Conservation (phyloP, 2,888 invertebrate species). For the Xestobium rufovillosum region DNA sequence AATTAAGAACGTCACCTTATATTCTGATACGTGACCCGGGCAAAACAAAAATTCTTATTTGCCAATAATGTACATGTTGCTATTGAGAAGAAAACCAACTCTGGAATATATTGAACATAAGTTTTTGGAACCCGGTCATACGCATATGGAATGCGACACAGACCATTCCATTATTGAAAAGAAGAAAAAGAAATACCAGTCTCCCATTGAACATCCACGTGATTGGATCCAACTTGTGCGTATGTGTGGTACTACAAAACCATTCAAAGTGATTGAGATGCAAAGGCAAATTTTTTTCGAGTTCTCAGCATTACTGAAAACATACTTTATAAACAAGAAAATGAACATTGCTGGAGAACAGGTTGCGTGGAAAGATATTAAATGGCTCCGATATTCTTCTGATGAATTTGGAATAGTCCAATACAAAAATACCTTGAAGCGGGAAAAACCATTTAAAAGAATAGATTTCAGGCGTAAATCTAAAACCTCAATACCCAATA, state of each 20-base stretch:
- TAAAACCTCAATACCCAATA: no score
- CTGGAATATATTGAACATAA: conserved; percentile 13
- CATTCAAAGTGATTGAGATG: conserved; percentile 13
- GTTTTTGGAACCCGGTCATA: conserved; percentile 19
- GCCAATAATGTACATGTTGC: conserved; percentile 10
- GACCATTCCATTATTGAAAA: conserved; percentile 19
- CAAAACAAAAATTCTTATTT: conserved; percentile 20
- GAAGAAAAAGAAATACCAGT: conserved; percentile 12
- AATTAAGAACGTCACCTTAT: conserved; percentile 7
- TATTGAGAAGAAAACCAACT: neutral
- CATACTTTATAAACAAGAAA: conserved; percentile 11
- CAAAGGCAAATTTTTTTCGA: conserved; percentile 9
- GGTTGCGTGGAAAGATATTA: conserved; percentile 9
- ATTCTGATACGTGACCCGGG: conserved; percentile 19
- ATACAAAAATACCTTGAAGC: conserved; percentile 7
- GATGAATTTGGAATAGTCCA: conserved; percentile 8
- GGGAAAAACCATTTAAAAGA: conserved; percentile 9
- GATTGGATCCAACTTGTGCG: conserved; percentile 18
- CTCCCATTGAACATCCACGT: conserved; percentile 17
- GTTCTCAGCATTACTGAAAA: no score
- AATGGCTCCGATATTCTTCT: conserved; percentile 11
- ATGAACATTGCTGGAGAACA: conserved; percentile 5
- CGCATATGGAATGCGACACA: conserved; percentile 18
- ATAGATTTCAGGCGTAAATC: no score
- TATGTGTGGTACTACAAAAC: conserved; percentile 1